Base-by-base conservation (phyloP, 2,113 vertebrate genomes). In the Mesocricetus auratus region DNA sequence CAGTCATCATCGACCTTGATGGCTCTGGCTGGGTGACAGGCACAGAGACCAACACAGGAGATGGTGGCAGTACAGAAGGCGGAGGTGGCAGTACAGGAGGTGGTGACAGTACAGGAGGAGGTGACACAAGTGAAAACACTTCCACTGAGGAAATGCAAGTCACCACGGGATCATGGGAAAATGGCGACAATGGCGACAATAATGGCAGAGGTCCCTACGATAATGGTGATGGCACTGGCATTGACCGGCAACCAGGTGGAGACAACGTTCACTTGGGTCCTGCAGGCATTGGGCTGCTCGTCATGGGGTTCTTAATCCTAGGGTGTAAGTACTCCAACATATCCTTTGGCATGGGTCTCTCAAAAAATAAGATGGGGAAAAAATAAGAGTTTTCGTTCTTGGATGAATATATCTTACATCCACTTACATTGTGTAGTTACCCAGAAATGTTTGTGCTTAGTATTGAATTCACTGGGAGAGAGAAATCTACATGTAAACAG, bases 281-380 rank as follows among this genome's bases (percentile, higher is more conserved):
- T 81, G 92, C 98, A 22, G 98, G 98, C 68, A 98, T 99, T 26
- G 98, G 98, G 19, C 94, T 98, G 6, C 89, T 99, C 47, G 64
- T 99, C 93, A 75, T 94, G 88, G 97, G 98, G 62, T 91, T 89
- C 90, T 75, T 98, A 86, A 89, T 99, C 64, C 89, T 99, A 68
- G 94, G 99, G 91, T 81, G 99, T 99, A 96, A 99, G 99, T 99
- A 58, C 10, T 68, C 56, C 12, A 62, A 66, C 0, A 22, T 9
- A 86, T 39, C 12, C 47, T 13, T 92, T 88, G 56, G 22, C 26
- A 33, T 68, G 17, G 53, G 29, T 3, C 10, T 39, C 45, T 39
- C 4, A 42, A 66, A 58, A 45, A 2, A n/a, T n/a, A n/a, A 21
- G 9, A 29, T 17, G 10, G 42, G 1, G 0, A 47, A 75, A 26